These are phyloP conservation scores for Hypomecis atomaria DNA, from an alignment of 2,888 invertebrate genomes.

Conservation along the genomic window DNA sequence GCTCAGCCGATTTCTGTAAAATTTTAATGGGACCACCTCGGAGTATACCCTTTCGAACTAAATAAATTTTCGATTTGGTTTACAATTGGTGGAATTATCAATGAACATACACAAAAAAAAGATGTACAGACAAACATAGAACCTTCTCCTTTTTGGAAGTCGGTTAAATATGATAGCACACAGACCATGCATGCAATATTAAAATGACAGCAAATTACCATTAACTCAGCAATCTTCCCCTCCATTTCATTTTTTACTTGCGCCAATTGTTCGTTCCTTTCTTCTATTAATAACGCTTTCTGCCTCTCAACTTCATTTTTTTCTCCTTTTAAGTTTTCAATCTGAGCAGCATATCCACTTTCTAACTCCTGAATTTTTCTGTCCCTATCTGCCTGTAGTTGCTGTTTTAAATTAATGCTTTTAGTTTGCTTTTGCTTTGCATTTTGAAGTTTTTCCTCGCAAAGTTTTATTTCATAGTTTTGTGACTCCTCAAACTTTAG, in stretches of 20 bases:
- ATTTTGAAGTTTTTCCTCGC: slow-evolving; percentile 74
- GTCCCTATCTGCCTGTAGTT: slow-evolving; percentile 73
- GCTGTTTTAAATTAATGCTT: slow-evolving; percentile 70
- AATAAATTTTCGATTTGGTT: too few relatives aligned
- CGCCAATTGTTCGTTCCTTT: slow-evolving; percentile 71
- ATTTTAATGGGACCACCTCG: too few relatives aligned
- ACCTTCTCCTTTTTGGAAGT: too few relatives aligned
- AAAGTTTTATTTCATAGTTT: slow-evolving; percentile 68
- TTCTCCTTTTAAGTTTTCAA: slow-evolving; percentile 76
- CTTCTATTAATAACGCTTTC: slow-evolving; percentile 70
- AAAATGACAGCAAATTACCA: slow-evolving; percentile 49
- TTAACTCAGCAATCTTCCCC: slow-evolving; percentile 64
- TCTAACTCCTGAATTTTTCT: slow-evolving; percentile 76
- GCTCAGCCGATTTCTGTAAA: too few relatives aligned
- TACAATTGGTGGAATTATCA: too few relatives aligned
- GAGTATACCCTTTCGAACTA: too few relatives aligned
- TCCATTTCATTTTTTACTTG: slow-evolving; percentile 68
- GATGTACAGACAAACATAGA: too few relatives aligned
- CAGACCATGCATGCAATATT: too few relatives aligned
- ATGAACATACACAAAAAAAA: too few relatives aligned
- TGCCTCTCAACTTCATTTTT: slow-evolving; percentile 78
- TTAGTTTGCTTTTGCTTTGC: slow-evolving; percentile 71
- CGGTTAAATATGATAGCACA: too few relatives aligned
- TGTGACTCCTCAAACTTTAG: slow-evolving; percentile 76
- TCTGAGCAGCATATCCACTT: slow-evolving; percentile 71